Percentiles rank a stretch among this genome's conserved stretches.
These are phyloP conservation scores for Styela plicata DNA, from an alignment of 23 tunicate genomes.

Conservation along the genomic window DNA sequence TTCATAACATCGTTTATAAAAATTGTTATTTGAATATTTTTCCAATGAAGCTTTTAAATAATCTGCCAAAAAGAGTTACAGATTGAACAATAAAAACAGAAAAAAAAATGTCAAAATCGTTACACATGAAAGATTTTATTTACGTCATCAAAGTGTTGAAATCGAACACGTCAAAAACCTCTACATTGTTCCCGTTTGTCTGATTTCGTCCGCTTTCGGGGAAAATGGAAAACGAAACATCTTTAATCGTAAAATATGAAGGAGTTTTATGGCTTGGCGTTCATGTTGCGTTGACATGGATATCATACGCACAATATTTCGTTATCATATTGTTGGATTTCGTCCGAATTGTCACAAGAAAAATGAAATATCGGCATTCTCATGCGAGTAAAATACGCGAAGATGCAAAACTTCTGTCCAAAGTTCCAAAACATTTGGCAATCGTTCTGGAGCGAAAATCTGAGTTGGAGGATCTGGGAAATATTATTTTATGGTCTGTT, in stretches of 20 bases:
- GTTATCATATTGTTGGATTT: conserved; percentile 4
- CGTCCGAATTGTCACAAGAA: conserved; percentile 2
- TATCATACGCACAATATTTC: conserved; percentile 11
- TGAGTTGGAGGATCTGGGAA: conserved; percentile 6
- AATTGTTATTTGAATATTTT: no score
- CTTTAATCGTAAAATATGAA: conserved; percentile 10
- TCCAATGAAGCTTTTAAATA: no score
- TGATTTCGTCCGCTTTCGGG: no score
- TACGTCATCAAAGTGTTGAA: no score
- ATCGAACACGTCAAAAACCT: no score
- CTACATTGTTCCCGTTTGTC: no score
- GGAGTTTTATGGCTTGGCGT: conserved; percentile 21
- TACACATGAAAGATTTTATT: no score
- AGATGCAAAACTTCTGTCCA: conserved; percentile 17
- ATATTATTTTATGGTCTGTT: conserved; percentile 25
- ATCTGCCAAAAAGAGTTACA: no score
- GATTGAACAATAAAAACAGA: no score
- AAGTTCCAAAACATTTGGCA: conserved; percentile 26
- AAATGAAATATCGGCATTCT: not conserved
- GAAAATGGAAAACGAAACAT: conserved; percentile 13
- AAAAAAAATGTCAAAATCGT: no score
- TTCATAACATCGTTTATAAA: no score
- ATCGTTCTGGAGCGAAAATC: conserved; percentile 20
- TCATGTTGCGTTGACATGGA: conserved; percentile 14
- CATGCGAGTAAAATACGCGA: conserved; percentile 2